These are phyloP conservation scores for Chaenodraco wilsoni DNA, from an alignment of 2,797 vertebrate genomes.

Conservation along the genomic window DNA sequence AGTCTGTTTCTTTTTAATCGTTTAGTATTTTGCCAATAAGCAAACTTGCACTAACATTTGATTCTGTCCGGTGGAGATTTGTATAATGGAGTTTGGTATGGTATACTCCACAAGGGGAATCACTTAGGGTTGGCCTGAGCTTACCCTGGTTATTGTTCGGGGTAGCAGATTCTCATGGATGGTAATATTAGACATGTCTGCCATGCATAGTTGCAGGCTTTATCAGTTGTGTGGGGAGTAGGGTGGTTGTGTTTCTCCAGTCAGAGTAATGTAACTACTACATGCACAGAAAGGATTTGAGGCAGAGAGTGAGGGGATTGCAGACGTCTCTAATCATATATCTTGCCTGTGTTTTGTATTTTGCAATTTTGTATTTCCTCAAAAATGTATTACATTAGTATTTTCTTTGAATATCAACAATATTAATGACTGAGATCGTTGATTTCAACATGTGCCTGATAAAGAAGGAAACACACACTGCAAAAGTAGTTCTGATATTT, in stretches of 20 bases:
- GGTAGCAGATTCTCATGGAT: conserved; percentile 5
- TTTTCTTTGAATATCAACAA: neutral
- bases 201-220: conserved; percentile 20
- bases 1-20: neutral
- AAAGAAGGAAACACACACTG: neutral
- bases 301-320: conserved; percentile 4
- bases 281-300: conserved; percentile 11
- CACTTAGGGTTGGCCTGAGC: neutral
- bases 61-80: too few species aligned
- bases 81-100: neutral
- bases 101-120: neutral
- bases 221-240: conserved; percentile 1
- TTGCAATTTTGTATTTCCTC: neutral
- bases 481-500: conserved; percentile 26
- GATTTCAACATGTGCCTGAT: neutral
- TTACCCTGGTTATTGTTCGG: conserved; percentile 3
- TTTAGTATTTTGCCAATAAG: neutral
- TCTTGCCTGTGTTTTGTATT: conserved; percentile 14
- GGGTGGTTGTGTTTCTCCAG: conserved; percentile 2
- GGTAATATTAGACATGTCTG: conserved; percentile 14
- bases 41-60: neutral
- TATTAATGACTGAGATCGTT: neutral
- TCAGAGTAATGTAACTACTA: conserved; percentile 8
- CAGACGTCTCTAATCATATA: conserved; percentile 20
- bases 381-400: neutral